Evolutionary conservation across 2,888 invertebrate species (phyloP).

Genomic region (Melieria picta): DNA sequence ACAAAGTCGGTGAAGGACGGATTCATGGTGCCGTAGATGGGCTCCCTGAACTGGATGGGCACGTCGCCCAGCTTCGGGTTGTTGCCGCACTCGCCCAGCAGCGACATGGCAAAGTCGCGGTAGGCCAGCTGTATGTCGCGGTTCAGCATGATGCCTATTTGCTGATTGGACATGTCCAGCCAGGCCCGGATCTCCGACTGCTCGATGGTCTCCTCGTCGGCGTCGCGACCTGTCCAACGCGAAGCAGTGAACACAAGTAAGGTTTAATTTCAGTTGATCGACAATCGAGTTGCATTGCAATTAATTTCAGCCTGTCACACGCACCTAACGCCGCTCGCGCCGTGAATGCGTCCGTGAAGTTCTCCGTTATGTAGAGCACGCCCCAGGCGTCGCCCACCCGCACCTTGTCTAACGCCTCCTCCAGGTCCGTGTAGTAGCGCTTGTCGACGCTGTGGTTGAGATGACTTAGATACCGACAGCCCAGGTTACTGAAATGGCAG

Average conservation of each 20-base stretch:
- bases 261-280: constrained; percentile 3
- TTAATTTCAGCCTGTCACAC: background rate
- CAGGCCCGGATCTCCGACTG: constrained; percentile 89
- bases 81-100: constrained; percentile 78
- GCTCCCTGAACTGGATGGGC: constrained; percentile 88
- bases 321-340: constrained; percentile 81
- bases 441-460: constrained; percentile 80
- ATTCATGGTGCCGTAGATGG: constrained; percentile 87
- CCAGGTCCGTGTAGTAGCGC: constrained; percentile 74
- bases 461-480: constrained; percentile 82
- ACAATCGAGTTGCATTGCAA: background rate
- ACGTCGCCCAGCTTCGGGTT: constrained; percentile 89
- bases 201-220: constrained; percentile 86
- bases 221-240: constrained; percentile 71
- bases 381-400: constrained; percentile 86
- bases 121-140: constrained; percentile 87
- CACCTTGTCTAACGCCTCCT: constrained; percentile 78
- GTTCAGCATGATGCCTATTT: constrained; percentile 90
- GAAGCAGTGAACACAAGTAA: background rate
- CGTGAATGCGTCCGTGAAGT: constrained; percentile 87
- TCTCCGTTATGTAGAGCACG: constrained; percentile 86
- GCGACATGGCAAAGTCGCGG: constrained; percentile 81
- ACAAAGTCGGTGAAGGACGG: constrained; percentile 97
- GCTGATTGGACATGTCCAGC: constrained; percentile 96
- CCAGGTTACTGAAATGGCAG: constrained; percentile 78